Base-by-base conservation (phyloP, 2,797 vertebrate genomes). In the Lophura swinhoii region DNA sequence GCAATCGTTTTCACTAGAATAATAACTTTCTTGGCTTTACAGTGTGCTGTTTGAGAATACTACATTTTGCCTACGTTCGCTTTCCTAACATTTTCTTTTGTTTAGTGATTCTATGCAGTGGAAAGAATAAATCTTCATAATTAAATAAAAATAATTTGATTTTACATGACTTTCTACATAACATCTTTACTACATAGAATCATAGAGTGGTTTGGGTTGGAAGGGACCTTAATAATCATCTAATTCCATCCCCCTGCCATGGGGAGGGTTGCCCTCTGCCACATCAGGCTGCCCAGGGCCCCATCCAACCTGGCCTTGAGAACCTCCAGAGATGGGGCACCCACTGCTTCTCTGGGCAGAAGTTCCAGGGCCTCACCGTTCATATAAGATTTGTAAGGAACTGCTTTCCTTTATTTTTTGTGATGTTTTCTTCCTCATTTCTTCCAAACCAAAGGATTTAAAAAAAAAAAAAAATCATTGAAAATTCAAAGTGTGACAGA, bases 381-480 rank as follows among this genome's bases (percentile, higher is more conserved):
- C 28, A 17, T 1, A 12, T 9, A 7, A 3, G 3, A 14, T 46
- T 51, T 88, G 68, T 46, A 51, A 68, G 68, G 1, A 67, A 70
- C 43, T 15, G 29, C 21, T 84, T 7, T 46, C 9, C 3, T 16
- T 88, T 91, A 21, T 46, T 68, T 29, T 4, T 58, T 49, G 18
- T 28, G 13, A 41, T 6, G 48, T 82, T 56, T 5, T 53, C 22
- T 46, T 73, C 4, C 13, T 6, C 2, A 37, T 78, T 64, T 12
- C 4, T 9, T 0, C 0, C 53, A 77, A 21, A 14, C 4, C 11
- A 35, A 53, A 63, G 22, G 29, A 43, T 10, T 3, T 21, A 4
- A 6, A 5, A 0, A 44, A 17, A 29, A 6, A 18, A 35, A 31
- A 51, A 74, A 29, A 5, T 20, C 14, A 31, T 8, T 59, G 12